Evolutionary conservation across 2,113 vertebrate species (phyloP), one percentile per base, ranked within the genome.

Genomic region (Eclectus roratus): DNA sequence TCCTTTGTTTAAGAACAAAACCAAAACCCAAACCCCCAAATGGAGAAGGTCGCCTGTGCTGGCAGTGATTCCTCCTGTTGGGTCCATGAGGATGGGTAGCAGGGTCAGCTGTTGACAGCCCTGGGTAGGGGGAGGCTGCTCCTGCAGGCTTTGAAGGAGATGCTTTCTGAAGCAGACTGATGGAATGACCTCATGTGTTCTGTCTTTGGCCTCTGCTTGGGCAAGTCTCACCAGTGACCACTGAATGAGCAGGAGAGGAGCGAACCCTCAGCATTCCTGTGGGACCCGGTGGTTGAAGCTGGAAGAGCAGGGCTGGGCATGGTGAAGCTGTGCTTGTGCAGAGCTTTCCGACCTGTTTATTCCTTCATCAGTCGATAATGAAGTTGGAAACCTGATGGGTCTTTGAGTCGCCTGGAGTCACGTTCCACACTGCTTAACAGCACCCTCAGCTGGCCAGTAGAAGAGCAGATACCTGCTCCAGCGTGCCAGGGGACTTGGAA

Each of bases 371-470:
- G 13, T 47, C 1, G 1, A 1, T 56, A 15, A 56, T 44, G 27
- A 73, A 76, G 17, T 10, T 46, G n/a, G 63, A 68, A 82, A 37
- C 10, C n/a, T 2, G 23, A 12, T 13, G 31, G 47, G 35, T 39
- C 50, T 65, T 44, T 7, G 84, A 49, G 56, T 17, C 35, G 28
- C 50, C 47, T 33, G 88, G 68, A 85, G 77, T 71, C 23, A 2
- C 16, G 77, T 93, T 89, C 77, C 92, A 89, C 91, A 81, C 95
- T 94, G 96, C 84, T 12, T 31, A 85, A 86, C 85, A 96, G 94
- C 95, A 95, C 91, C 95, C 91, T 94, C 85, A 83, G 8, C 89
- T 80, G 94, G 91, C 79, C 85, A 86, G 83, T 65, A 61, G 66
- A 49, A 78, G 94, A 88, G 88, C 64, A 84, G 64, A 46, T 9